Conservation (phyloP, 2,797 vertebrate species). For the Pseudochromis fuscus region DNA sequence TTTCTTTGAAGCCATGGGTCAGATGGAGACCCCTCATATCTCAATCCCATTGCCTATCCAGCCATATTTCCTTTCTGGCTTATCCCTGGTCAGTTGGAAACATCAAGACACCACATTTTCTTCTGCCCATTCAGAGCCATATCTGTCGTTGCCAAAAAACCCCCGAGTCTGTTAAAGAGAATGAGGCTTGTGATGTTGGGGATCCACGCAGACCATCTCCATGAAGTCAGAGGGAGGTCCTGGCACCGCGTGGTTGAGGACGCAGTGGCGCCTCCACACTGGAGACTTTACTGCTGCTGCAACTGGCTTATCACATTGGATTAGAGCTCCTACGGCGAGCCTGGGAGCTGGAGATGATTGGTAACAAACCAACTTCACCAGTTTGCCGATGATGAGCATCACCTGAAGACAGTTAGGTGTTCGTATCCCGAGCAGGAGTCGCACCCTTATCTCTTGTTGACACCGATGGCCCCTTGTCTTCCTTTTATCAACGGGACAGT, state of each 20-base stretch:
- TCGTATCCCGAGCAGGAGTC: slow-evolving; percentile 12
- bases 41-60: slow-evolving; percentile 79
- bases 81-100: slow-evolving; percentile 80
- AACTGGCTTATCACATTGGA: slow-evolving; percentile 80
- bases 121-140: slow-evolving; percentile 76
- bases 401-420: slow-evolving; percentile 36
- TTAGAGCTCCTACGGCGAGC: slow-evolving; percentile 75
- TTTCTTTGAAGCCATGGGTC: slow-evolving; percentile 77
- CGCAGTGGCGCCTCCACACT: slow-evolving; percentile 59
- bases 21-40: slow-evolving; percentile 77
- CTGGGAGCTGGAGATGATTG: slow-evolving; percentile 70
- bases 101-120: slow-evolving; percentile 83
- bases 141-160: slow-evolving; percentile 79
- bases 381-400: slow-evolving; percentile 47
- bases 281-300: slow-evolving; percentile 63
- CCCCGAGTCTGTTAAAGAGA: slow-evolving; percentile 65
- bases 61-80: slow-evolving; percentile 80
- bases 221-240: slow-evolving; percentile 72
- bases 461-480: slow-evolving; percentile 36
- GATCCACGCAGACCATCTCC: slow-evolving; percentile 72
- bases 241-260: slow-evolving; percentile 65
- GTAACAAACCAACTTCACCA: slow-evolving; percentile 67
- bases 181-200: slow-evolving; percentile 79
- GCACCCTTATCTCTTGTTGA: slow-evolving; percentile 47
- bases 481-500: slow-evolving; percentile 31